phyloP scores from a whole-genome alignment of 2,797 vertebrate species.

The Catamblyrhynchus diadema region DNA sequence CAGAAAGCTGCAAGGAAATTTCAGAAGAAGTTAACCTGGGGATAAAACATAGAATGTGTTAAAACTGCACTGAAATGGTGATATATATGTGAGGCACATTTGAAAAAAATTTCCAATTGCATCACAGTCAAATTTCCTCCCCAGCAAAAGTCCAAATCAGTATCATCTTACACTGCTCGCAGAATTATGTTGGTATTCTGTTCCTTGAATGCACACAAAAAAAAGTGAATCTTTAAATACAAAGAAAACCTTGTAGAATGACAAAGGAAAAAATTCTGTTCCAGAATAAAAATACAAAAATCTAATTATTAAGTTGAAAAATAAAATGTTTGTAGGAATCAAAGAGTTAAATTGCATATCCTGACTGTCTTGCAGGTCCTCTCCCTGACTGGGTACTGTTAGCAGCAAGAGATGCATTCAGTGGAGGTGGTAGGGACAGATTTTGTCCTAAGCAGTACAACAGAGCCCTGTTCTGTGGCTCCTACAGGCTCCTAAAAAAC shows the following conservation, averaged over 20 bases:
- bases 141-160: neutral
- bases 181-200: neutral
- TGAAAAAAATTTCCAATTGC: neutral
- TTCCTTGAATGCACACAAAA: neutral
- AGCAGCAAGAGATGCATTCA: neutral
- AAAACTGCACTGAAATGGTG: neutral
- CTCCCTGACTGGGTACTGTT: neutral
- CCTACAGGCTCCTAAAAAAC: neutral
- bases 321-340: neutral
- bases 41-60: neutral
- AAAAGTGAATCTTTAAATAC: neutral
- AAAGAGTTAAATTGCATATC: neutral
- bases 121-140: neutral
- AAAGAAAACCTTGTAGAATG: neutral
- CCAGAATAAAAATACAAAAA: neutral
- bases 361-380: neutral
- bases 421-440: neutral
- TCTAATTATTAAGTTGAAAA: neutral
- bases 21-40: neutral
- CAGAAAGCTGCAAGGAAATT: neutral
- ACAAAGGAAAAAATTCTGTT: neutral
- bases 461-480: neutral
- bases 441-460: neutral
- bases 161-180: rapidly evolving
- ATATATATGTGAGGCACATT: neutral